Evolutionary conservation across 2,888 invertebrate species (phyloP).

Genomic region (Pseudoips prasinana): DNA sequence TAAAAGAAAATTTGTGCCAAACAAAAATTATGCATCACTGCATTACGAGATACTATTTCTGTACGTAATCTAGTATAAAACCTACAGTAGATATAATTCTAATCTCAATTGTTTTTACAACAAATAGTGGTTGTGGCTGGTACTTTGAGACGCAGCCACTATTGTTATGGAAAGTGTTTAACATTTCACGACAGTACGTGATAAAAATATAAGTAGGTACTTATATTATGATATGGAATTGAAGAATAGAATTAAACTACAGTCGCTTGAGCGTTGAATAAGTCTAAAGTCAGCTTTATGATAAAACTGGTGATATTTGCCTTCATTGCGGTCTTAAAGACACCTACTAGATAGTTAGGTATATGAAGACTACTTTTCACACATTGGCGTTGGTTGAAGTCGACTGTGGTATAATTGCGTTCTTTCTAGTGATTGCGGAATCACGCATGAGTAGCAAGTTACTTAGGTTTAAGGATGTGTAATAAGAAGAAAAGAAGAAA

Average conservation of each 20-base stretch:
- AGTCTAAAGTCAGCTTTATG: slow-evolving; percentile 8
- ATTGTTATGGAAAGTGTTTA: too few species aligned
- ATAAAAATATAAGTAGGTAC: too few species aligned
- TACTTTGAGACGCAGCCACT: too few species aligned
- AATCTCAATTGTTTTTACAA: neutral
- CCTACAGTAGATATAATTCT: too few species aligned
- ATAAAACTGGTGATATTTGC: slow-evolving; percentile 6
- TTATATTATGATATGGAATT: too few species aligned
- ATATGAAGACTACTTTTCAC: neutral
- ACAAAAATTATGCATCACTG: slow-evolving; percentile 5
- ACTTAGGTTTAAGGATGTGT: slow-evolving; percentile 8
- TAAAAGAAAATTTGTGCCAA: slow-evolving; percentile 31
- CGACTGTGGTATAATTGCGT: neutral
- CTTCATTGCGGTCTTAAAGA: slow-evolving; percentile 5
- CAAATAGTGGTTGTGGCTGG: neutral
- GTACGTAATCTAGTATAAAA: too few species aligned
- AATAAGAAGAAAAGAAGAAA: neutral
- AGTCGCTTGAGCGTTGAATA: slow-evolving; percentile 1
- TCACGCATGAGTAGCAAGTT: slow-evolving; percentile 7
- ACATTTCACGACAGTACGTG: too few species aligned
- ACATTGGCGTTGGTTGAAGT: neutral
- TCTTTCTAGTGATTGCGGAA: slow-evolving; percentile 6
- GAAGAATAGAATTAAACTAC: neutral
- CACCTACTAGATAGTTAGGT: slow-evolving; percentile 2
- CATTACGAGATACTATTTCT: too few species aligned